Evolutionary conservation across 2,888 invertebrate genomes (phyloP).

Genomic region (Gibbula magus): DNA sequence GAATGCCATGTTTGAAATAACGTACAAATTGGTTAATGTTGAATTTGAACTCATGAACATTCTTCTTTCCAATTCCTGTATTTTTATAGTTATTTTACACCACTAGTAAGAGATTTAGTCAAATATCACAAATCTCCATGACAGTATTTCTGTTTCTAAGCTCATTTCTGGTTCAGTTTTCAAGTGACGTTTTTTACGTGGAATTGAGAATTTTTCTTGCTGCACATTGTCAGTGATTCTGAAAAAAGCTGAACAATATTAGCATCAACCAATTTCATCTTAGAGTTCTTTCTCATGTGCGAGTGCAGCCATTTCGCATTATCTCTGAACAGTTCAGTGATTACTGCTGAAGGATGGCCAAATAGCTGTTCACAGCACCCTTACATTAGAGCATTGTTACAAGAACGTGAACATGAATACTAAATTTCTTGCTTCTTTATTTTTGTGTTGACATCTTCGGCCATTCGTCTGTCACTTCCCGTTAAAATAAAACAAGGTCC

Average conservation of each 20-base stretch:
- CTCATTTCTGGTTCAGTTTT: background rate
- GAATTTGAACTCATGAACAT: too few species aligned
- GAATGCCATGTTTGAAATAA: too few species aligned
- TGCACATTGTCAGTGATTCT: background rate
- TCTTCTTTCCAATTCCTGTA: too few species aligned
- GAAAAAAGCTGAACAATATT: background rate
- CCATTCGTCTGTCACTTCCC: background rate
- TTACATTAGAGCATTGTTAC: background rate
- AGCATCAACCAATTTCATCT: background rate
- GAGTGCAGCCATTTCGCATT: slow-evolving; percentile 1
- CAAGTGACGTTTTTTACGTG: background rate
- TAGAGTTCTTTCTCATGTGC: background rate
- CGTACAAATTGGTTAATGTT: too few species aligned
- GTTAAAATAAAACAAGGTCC: background rate
- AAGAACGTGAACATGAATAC: slow-evolving; percentile 9
- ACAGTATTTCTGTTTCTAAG: too few species aligned
- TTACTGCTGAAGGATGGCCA: background rate
- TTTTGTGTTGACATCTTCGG: background rate
- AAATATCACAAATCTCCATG: too few species aligned
- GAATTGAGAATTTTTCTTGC: slow-evolving; percentile 10
- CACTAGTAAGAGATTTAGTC: too few species aligned
- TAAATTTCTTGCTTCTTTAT: background rate
- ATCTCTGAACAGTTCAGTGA: background rate
- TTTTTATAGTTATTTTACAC: too few species aligned
- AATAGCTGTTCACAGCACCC: background rate